These are phyloP conservation scores for Cataglyphis rosenhaueri DNA, from an alignment of 2,888 invertebrate species.

Conservation along the genomic window DNA sequence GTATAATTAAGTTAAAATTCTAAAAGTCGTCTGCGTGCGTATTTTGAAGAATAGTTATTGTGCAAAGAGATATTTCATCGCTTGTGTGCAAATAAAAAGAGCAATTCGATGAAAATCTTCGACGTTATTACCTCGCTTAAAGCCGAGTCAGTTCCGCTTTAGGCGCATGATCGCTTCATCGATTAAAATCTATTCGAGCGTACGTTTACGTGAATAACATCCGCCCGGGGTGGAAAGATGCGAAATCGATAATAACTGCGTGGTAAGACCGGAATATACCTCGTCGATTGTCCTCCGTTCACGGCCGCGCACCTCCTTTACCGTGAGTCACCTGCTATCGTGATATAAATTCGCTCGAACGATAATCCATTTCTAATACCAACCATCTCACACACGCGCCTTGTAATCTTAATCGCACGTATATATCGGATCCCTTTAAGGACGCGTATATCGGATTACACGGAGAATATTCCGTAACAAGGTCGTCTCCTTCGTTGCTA, in stretches of 20 bases:
- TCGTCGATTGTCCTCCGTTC: conserved; percentile 36
- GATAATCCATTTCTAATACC: conserved; percentile 44
- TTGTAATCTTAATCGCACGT: conserved; percentile 2
- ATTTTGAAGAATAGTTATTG: neutral
- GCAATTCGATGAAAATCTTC: conserved; percentile 5
- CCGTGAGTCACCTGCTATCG: conserved; percentile 42
- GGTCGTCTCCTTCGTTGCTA: conserved; percentile 28
- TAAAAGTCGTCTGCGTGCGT: neutral
- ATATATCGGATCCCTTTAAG: conserved; percentile 13
- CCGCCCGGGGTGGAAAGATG: conserved; percentile 42
- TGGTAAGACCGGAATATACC: conserved; percentile 1
- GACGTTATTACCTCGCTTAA: conserved; percentile 41
- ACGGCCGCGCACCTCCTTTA: conserved; percentile 1
- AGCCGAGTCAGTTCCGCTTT: conserved; percentile 21
- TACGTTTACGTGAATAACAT: conserved; percentile 33
- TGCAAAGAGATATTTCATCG: neutral
- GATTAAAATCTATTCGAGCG: conserved; percentile 50
- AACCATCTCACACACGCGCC: neutral
- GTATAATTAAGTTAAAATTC: conserved; percentile 4
- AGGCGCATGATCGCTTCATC: conserved; percentile 39
- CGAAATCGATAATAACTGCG: conserved; percentile 48
- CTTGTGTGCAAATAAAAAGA: neutral
- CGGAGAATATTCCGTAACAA: conserved; percentile 18
- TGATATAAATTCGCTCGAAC: conserved; percentile 32
- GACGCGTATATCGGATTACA: conserved; percentile 19